Percentiles rank a stretch among this genome's conserved stretches.
These are phyloP conservation scores for Sphaeridia pumilis DNA, from an alignment of 2,888 invertebrate species.

Conservation along the genomic window DNA sequence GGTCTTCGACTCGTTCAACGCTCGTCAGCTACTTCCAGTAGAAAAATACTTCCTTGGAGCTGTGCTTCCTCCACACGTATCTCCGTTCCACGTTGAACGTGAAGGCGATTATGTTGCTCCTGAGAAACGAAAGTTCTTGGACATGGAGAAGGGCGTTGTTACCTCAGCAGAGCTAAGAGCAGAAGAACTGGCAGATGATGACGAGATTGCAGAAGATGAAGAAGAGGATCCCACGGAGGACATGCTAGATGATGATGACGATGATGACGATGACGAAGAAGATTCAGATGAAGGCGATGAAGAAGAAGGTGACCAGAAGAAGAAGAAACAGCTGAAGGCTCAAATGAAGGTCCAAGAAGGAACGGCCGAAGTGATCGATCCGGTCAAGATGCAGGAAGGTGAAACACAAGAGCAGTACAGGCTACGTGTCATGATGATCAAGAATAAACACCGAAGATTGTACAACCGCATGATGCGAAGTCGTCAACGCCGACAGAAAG, in stretches of 20 bases:
- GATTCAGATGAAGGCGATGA: conserved; percentile 47
- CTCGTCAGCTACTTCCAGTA: conserved; percentile 68
- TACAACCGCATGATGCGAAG: conserved; percentile 78
- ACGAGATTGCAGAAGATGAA: conserved; percentile 49
- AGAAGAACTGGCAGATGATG: conserved; percentile 45
- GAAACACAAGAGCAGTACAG: conserved; percentile 55
- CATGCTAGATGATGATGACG: conserved; percentile 43
- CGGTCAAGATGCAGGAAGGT: conserved; percentile 27
- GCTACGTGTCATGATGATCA: conserved; percentile 84
- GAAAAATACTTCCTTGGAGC: conserved; percentile 87
- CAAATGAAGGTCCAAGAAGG: conserved; percentile 30
- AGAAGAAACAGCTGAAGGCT: conserved; percentile 47
- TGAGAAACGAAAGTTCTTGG: conserved; percentile 65
- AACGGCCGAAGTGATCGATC: conserved; percentile 25
- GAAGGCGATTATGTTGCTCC: conserved; percentile 85
- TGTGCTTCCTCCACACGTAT: conserved; percentile 85
- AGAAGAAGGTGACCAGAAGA: conserved; percentile 44
- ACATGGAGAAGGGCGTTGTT: conserved; percentile 39
- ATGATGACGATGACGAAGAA: conserved; percentile 46
- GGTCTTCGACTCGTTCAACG: conserved; percentile 94
- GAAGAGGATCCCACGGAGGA: conserved; percentile 46
- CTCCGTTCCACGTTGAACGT: conserved; percentile 79
- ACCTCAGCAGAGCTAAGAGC: conserved; percentile 42
- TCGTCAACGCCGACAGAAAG: conserved; percentile 50
- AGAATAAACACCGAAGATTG: conserved; percentile 80